Base-by-base conservation (phyloP, 2,113 vertebrate species). In the Passer domesticus region DNA sequence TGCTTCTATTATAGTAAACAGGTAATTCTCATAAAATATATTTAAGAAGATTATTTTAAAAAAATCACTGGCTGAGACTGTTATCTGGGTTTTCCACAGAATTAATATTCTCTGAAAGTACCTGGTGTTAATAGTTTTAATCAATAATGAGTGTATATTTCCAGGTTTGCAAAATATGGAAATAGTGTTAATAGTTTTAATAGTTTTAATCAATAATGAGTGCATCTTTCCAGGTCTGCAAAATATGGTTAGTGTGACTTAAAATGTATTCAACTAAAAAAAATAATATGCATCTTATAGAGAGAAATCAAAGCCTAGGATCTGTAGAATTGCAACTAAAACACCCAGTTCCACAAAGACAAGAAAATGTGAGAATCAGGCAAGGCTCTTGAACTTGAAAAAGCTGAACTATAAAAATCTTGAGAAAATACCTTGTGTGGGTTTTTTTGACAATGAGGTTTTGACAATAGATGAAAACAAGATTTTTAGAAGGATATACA, bases 321-420 rank as follows among this genome's bases (percentile, higher is more conserved):
- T 79, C 4, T 44, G 8, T 49, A 78, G 47, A 67, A 79, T 23
- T 47, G 13, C 15, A 66, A 41, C 3, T 35, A 31, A 49, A 76
- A 37, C 6, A 0, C 2, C 3, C 25, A 43, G 15, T 35, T 10
- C 5, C 58, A 44, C 1, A 39, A 59, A 75, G 10, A 47, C 58
- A 18, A 6, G 19, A 24, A 81, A 80, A 21, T 33, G 14, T 73
- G 10, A 43, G 9, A 67, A 19, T 55, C n/a, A 85, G 60, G 66
- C 7, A 47, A 70, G 10, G 2, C 1, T 33, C 13, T 53, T 31
- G 22, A 77, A 50, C n/a, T 24, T n/a, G 49, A 53, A 81, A n/a
- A 91, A 35, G 0, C 1, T 52, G 21, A 6, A 8, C 10, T 53
- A 25, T 8, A 41, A 77, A 91, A 60, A 31, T 17, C 6, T 31